Percentiles rank a stretch among this genome's conserved stretches.
These are phyloP conservation scores for Sander lucioperca DNA, from an alignment of 2,113 vertebrate genomes.

Conservation along the genomic window DNA sequence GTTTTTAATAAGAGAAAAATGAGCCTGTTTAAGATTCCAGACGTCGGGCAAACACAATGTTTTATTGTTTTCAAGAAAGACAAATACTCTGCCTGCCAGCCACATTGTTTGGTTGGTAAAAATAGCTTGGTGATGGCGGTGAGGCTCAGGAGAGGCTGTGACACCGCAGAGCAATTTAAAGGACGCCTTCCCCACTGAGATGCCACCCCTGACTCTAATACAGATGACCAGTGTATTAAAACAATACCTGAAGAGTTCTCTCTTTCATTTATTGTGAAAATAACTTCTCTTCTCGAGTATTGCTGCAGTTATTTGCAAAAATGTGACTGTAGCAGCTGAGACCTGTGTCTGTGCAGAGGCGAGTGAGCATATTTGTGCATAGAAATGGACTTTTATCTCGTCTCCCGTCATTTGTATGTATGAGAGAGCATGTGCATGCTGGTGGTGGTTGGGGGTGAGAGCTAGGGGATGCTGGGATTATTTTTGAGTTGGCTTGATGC, in stretches of 20 bases:
- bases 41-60: background rate
- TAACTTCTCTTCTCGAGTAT: background rate
- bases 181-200: background rate
- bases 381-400: constrained; percentile 6
- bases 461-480: constrained; percentile 36
- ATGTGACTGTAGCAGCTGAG: constrained; percentile 23
- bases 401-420: background rate
- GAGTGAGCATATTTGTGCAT: background rate
- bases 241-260: constrained; percentile 19
- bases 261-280: constrained; percentile 8
- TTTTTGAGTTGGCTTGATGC: constrained; percentile 20
- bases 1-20: background rate
- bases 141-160: constrained; percentile 9
- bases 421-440: background rate
- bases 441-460: constrained; percentile 6
- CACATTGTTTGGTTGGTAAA: constrained; percentile 7
- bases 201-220: background rate
- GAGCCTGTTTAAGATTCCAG: background rate
- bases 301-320: background rate
- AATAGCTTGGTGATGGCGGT: constrained; percentile 1
- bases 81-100: background rate
- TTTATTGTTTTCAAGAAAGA: background rate
- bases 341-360: background rate
- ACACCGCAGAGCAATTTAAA: background rate
- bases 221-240: constrained; percentile 12